Conservation (phyloP, 2,113 vertebrate genomes). For the Corythornis vintsioides region DNA sequence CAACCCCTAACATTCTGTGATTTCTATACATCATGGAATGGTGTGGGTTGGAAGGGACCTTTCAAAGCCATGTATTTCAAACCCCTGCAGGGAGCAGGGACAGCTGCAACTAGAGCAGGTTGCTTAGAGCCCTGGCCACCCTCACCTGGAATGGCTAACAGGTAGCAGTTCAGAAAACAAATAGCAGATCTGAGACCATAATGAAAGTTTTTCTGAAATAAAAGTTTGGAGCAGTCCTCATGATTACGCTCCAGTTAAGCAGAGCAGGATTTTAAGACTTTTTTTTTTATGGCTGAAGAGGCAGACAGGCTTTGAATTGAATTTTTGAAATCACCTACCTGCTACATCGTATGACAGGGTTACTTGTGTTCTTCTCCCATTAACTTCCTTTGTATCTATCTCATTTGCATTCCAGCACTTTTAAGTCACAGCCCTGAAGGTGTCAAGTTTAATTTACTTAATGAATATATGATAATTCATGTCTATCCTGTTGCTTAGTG, state of each 20-base stretch:
- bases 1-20: too few species aligned
- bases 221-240: not conserved
- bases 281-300: not conserved
- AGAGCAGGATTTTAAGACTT: not conserved
- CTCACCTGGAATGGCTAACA: not conserved
- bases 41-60: not conserved
- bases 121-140: not conserved
- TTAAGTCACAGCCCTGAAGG: constrained; percentile 17
- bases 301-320: not conserved
- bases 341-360: not conserved
- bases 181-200: not conserved
- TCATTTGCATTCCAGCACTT: constrained; percentile 10
- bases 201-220: not conserved
- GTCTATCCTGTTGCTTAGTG: constrained; percentile 44
- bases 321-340: not conserved
- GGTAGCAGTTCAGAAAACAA: not conserved
- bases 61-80: not conserved
- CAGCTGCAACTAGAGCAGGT: not conserved
- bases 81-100: not conserved
- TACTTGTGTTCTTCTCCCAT: not conserved
- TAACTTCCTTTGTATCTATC: not conserved
- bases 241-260: not conserved
- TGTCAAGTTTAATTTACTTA: constrained; percentile 72
- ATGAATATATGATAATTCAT: constrained; percentile 68
- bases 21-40: not conserved